Evolutionary conservation across 2,113 vertebrate genomes (phyloP).

Genomic region (Siniperca knerii): DNA sequence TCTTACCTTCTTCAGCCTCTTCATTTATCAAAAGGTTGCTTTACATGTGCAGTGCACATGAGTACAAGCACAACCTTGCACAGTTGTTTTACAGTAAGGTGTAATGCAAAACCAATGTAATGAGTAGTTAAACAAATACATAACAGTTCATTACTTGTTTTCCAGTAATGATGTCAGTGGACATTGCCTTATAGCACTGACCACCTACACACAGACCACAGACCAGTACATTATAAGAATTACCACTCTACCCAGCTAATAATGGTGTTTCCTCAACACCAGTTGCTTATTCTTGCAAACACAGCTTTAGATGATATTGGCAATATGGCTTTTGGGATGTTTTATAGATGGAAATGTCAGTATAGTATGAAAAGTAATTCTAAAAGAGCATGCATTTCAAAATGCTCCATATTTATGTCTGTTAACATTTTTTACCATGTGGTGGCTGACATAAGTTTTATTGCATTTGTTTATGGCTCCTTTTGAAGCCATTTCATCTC

Average conservation of each 20-base stretch:
- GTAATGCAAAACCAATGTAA: neutral
- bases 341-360: neutral
- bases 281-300: neutral
- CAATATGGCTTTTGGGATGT: neutral
- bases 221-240: neutral
- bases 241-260: neutral
- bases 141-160: neutral
- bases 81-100: neutral
- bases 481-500: slow-evolving; percentile 44
- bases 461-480: slow-evolving; percentile 31
- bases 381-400: neutral
- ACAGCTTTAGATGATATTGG: neutral
- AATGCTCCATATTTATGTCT: slow-evolving; percentile 5
- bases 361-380: neutral
- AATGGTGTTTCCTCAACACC: neutral
- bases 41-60: neutral
- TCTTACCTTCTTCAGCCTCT: neutral
- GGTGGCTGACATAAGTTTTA: neutral
- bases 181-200: neutral
- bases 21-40: neutral
- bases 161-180: neutral
- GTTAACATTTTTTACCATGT: neutral
- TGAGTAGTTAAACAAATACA: neutral
- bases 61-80: neutral
- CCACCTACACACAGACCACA: slow-evolving; percentile 5